Base-by-base conservation (phyloP, 2,797 vertebrate genomes). In the Falco biarmicus region DNA sequence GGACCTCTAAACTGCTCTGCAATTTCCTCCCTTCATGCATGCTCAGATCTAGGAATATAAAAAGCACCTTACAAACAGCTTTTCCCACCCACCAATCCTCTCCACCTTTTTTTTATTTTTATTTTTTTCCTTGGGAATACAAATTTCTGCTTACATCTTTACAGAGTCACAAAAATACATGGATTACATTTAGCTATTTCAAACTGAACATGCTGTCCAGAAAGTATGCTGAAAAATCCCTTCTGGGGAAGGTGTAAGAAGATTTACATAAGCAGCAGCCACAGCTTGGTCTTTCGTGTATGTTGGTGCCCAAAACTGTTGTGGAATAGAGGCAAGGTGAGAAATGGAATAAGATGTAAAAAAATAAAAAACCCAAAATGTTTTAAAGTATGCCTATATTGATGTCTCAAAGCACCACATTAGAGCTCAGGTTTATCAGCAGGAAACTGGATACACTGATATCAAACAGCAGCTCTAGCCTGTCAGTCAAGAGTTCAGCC, bases 401-500 rank as follows among this genome's bases (percentile, higher is more conserved):
- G 70, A 76, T 88, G 82, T 96, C 95, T 95, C 73, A 95, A 87
- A 95, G 63, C 50, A 90, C 37, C 50, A 89, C 43, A 28, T 48
- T 57, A 91, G 73, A 95, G 28, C 51, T 90, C 64, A 37, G 43
- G 51, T 85, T 96, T 96, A 96, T 85, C 90, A 83, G 81, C 87
- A 94, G 81, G 87, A 89, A 93, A 65, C 91, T 84, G 87, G 54
- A 71, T 86, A 77, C 26, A 32, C 32, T 47, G 85, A 73, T 93
- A 97, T 89, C 96, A 97, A 95, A 94, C 5, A 87, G 51, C 43
- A 88, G 41, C 66, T 84, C 89, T 28, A 79, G 48, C 31, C 73
- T 91, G 91, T 87, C 94, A 97, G 89, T 94, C 92, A 94, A 86
- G 76, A 89, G 60, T 94, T 93, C 88, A 92, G 90, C 31, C 22